These are phyloP conservation scores for Brachionus paranguensis DNA, from an alignment of 1,140 invertebrate genomes.

Conservation along the genomic window DNA sequence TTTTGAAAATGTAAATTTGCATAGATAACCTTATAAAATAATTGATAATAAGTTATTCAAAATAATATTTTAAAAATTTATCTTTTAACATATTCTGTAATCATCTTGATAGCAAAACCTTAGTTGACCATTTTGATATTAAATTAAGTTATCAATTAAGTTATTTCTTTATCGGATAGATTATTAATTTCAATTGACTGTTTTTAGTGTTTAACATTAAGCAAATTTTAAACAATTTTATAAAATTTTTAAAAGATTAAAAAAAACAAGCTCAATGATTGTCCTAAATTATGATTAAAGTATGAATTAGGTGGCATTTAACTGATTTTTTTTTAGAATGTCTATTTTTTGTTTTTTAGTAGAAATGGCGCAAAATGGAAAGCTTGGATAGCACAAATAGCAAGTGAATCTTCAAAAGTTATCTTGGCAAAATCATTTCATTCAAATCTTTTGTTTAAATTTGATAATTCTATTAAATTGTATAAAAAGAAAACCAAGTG, in stretches of 20 bases:
- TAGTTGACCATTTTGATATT: too few species aligned
- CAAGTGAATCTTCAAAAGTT: not conserved
- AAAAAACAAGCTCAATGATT: slow-evolving; percentile 63
- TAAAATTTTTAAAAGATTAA: slow-evolving; percentile 59
- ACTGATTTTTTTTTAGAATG: not conserved
- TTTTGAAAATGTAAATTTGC: too few species aligned
- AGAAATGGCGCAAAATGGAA: not conserved
- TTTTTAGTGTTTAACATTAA: too few species aligned
- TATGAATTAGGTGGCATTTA: not conserved
- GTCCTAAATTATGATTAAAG: slow-evolving; percentile 55
- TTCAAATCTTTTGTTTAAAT: slow-evolving; percentile 9
- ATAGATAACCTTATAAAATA: too few species aligned
- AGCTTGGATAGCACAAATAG: not conserved
- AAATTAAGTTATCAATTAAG: too few species aligned
- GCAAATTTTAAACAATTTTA: not conserved
- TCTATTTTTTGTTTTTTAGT: not conserved
- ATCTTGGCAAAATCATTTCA: not conserved
- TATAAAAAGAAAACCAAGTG: not conserved
- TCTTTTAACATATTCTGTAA: too few species aligned
- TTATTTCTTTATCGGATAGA: too few species aligned
- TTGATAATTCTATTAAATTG: not conserved
- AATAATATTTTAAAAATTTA: too few species aligned
- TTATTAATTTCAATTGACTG: too few species aligned
- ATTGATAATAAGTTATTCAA: too few species aligned
- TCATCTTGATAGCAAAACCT: too few species aligned